phyloP scores from a whole-genome alignment of 2,113 vertebrate genomes.

The Tinamus guttatus region DNA sequence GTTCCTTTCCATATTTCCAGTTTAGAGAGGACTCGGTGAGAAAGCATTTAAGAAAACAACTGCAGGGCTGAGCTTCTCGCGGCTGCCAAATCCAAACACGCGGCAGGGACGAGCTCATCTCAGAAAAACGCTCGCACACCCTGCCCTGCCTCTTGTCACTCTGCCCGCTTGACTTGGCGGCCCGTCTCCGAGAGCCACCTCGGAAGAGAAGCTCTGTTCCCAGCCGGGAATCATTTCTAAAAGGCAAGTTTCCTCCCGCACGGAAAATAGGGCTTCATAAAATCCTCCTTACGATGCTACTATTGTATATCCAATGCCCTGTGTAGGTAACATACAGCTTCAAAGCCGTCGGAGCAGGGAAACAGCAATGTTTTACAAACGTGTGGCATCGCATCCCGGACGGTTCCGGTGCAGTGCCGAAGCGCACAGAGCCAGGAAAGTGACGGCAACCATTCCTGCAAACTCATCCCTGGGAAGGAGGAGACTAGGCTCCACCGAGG shows the following conservation, averaged over 20 bases:
- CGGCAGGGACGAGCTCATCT: neutral
- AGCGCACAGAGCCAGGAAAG: too few species aligned
- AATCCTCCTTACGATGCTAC: neutral
- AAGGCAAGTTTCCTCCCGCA: neutral
- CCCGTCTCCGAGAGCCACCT: rapidly evolving
- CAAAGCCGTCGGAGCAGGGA: neutral
- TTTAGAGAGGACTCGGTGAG: neutral
- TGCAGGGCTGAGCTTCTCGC: neutral
- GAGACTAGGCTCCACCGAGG: neutral
- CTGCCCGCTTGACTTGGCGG: neutral
- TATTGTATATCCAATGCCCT: too few species aligned
- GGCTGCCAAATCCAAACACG: neutral
- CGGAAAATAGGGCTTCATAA: neutral
- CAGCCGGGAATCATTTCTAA: neutral
- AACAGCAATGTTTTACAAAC: neutral
- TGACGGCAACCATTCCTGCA: neutral
- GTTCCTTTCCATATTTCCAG: neutral
- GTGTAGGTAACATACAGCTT: neutral
- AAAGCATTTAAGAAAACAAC: neutral
- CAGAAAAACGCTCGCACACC: neutral
- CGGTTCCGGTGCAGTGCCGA: neutral
- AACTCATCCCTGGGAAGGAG: neutral
- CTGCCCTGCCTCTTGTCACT: neutral
- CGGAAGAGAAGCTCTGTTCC: neutral
- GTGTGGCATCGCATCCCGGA: rapidly evolving